phyloP scores from a whole-genome alignment of 2,797 vertebrate species.

The Anabas testudineus region DNA sequence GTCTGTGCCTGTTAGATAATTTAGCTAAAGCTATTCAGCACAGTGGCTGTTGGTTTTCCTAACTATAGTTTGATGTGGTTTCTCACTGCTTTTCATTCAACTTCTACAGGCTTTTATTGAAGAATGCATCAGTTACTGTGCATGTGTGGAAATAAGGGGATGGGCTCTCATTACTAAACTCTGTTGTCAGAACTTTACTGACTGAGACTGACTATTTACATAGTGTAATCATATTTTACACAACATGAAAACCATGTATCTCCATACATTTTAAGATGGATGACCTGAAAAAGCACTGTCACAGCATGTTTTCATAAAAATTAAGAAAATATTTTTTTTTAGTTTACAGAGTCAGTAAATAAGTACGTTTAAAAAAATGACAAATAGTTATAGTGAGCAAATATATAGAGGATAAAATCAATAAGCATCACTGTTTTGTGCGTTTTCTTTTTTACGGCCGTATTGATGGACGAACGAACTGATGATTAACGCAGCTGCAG shows the following conservation, averaged over 20 bases:
- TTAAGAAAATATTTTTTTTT: neutral
- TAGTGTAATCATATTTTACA: too few relatives aligned
- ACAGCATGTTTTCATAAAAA: neutral
- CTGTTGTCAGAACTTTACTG: too few relatives aligned
- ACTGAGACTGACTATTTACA: too few relatives aligned
- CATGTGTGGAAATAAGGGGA: too few relatives aligned
- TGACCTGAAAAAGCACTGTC: neutral
- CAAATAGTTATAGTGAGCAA: neutral
- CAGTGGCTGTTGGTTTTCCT: neutral
- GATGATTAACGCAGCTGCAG: conserved; percentile 88
- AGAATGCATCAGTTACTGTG: neutral
- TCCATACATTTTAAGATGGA: neutral
- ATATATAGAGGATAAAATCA: neutral
- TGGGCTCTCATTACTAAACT: too few relatives aligned
- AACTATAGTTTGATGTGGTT: neutral
- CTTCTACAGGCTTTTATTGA: neutral
- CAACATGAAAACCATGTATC: neutral
- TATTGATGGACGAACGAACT: conserved; percentile 79
- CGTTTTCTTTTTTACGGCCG: neutral
- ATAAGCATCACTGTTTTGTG: neutral
- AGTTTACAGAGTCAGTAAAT: too few relatives aligned
- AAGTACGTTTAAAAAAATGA: neutral
- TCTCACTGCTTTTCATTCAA: neutral
- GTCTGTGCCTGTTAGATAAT: neutral
- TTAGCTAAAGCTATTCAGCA: neutral